A percentile compares a stretch with the other conserved stretches of the same genome.
Evolutionary conservation across 2,797 vertebrate genomes (phyloP).

Genomic region (Varecia variegata): DNA sequence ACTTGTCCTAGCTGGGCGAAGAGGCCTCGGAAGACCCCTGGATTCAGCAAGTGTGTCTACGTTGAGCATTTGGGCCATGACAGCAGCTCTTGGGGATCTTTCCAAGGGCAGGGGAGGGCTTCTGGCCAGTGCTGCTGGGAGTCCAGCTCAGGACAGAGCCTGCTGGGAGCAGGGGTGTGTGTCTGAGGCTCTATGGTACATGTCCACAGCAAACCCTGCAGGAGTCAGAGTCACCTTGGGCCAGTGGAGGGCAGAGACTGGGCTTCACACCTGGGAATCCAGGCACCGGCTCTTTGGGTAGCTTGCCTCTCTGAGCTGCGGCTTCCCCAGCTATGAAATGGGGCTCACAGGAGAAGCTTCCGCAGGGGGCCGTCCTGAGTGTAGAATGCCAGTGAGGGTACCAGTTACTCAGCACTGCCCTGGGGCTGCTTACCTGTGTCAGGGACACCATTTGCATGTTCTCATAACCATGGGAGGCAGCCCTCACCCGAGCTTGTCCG

Average conservation of each 20-base stretch:
- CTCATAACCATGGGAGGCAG: neutral
- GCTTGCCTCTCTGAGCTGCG: neutral
- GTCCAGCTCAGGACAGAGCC: neutral
- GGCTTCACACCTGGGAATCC: neutral
- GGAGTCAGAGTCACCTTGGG: neutral
- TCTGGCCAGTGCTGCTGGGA: neutral
- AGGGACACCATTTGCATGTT: neutral
- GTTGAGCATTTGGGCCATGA: neutral
- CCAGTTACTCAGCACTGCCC: rapidly evolving
- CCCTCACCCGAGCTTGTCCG: rapidly evolving
- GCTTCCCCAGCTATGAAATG: neutral
- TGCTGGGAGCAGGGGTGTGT: rapidly evolving
- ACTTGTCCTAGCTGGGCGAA: no score
- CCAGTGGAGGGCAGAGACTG: rapidly evolving
- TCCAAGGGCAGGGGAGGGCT: neutral
- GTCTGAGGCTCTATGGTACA: rapidly evolving
- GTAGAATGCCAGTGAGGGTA: neutral
- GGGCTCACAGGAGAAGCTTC: neutral
- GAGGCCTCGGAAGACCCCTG: neutral
- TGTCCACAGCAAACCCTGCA: neutral
- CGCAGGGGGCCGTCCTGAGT: neutral
- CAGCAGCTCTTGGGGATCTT: neutral
- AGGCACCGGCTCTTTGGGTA: rapidly evolving
- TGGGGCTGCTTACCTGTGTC: rapidly evolving
- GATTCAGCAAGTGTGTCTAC: neutral